Percentiles rank a stretch among this genome's conserved stretches.
These are phyloP conservation scores for Tinea pellionella DNA, from an alignment of 2,888 invertebrate genomes.

Conservation along the genomic window DNA sequence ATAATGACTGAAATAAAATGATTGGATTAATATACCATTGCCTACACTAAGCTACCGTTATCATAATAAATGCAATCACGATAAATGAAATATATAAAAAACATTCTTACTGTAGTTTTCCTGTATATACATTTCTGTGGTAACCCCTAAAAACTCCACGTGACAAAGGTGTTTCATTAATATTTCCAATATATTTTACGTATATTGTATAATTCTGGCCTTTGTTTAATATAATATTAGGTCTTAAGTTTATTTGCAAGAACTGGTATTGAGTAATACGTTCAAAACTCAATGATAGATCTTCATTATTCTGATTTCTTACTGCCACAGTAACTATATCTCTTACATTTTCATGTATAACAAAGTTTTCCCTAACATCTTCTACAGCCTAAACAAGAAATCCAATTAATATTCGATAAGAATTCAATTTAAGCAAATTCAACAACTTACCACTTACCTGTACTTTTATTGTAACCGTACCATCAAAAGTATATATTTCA, in stretches of 20 bases:
- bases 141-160: constrained; percentile 57
- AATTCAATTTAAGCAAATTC: not conserved
- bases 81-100: too few species aligned
- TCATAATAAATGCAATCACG: too few species aligned
- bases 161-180: constrained; percentile 54
- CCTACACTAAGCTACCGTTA: too few species aligned
- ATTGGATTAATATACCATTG: not conserved
- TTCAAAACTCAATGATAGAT: constrained; percentile 27
- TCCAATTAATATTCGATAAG: not conserved
- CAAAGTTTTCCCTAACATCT: constrained; percentile 28
- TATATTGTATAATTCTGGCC: constrained; percentile 31
- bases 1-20: constrained; percentile 72
- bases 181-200: constrained; percentile 46
- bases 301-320: constrained; percentile 23
- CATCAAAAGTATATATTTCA: constrained; percentile 50
- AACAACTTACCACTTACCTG: constrained; percentile 29
- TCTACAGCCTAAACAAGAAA: constrained; percentile 32
- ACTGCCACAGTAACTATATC: constrained; percentile 30
- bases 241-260: constrained; percentile 39
- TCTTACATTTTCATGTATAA: constrained; percentile 51
- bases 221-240: constrained; percentile 30
- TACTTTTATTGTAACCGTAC: constrained; percentile 44
- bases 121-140: constrained; percentile 32
- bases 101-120: constrained; percentile 33
- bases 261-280: constrained; percentile 39